Base-by-base conservation (phyloP, 2,113 vertebrate species). In the Xenopus borealis region DNA sequence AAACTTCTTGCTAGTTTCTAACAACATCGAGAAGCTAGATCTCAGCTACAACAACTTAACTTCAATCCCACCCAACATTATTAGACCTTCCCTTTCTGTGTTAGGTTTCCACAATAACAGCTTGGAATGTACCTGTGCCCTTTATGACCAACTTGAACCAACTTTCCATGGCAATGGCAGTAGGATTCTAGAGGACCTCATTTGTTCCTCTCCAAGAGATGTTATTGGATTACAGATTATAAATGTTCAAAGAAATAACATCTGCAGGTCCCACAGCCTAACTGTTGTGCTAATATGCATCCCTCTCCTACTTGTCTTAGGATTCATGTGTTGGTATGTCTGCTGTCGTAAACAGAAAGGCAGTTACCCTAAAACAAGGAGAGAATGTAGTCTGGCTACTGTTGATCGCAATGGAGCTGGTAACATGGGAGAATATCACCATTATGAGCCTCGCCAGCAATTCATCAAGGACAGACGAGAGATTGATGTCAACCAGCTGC, bases 211-310 rank as follows among this genome's bases (percentile, higher is more conserved):
- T 0, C 92, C 94, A 0, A 69, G 80, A 14, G 85, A 18, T 12
- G 83, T 91, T 8, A 79, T 16, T 0, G 88, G 92, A 0, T 8
- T 79, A 80, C 77, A 59, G 0, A 80, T 93, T 45, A 80, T 64
- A 78, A 88, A 85, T 0, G 73, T 95, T 72, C 80, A 78, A 4
- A 76, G 63, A 0, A 57, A 47, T 0, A 85, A 92, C 9, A 85
- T 87, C 18, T 96, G 95, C 78, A 86, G 14, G 30, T 89, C 88
- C 0, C 83, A 89, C 0, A 78, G 85, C 57, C 87, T 94, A 46
- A 94, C 91, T 0, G 89, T 89, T 0, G 92, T 94, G 82, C 93
- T 94, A 76, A 89, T 96, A 73, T 89, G 92, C 13, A 82, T 95
- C 12, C 94, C 94, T 0, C 79, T 90, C 10, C 61, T 92, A 46